Base-by-base conservation (phyloP, 1,140 invertebrate species). In the Halictus rubicundus region DNA sequence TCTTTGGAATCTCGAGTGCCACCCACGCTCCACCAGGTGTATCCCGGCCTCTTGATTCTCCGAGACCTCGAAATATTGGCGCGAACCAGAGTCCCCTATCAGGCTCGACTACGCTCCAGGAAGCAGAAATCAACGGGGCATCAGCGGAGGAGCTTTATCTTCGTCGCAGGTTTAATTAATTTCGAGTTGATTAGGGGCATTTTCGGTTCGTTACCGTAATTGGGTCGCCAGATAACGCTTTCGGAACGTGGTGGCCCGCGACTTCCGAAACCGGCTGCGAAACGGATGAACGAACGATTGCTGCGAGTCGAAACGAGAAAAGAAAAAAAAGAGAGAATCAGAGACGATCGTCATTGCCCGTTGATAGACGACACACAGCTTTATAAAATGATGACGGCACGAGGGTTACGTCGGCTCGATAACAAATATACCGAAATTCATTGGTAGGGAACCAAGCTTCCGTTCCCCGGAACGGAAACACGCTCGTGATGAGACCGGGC, bases 201-300 rank as follows among this genome's bases (percentile, higher is more conserved):
- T 80, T 87, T 80, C 69, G 80, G 66, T 65, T 84, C 68, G 77
- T 84, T 87, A 78, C 85, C 77, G 80, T 87, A 89, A 88, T 89
- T 87, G 75, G 85, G 85, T 86, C 85, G 76, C 25, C 68, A 60
- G 84, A 87, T 87, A 87, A 83, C 60, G 61, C 69, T 86, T 80
- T 69, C 75, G 84, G 70, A 74, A 46, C 42, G 42, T 12, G 78
- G 69, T 23, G 52, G 61, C 42, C 52, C 60, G 49, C 60, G 27
- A 25, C 19, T 54, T 46, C 74, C 74, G 61, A 61, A 68, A 60
- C 27, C 39, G 76, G 42, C 23, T 27, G 10, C 65, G 73, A 54
- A 85, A 71, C 82, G 83, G 80, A 78, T 71, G 85, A 87, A 81
- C 23, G 73, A 79, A 73, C 39, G 61, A 78, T 57, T 27, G 61